phyloP scores from a whole-genome alignment of 92 coral and sea anemone species.

The Porites divaricata region DNA sequence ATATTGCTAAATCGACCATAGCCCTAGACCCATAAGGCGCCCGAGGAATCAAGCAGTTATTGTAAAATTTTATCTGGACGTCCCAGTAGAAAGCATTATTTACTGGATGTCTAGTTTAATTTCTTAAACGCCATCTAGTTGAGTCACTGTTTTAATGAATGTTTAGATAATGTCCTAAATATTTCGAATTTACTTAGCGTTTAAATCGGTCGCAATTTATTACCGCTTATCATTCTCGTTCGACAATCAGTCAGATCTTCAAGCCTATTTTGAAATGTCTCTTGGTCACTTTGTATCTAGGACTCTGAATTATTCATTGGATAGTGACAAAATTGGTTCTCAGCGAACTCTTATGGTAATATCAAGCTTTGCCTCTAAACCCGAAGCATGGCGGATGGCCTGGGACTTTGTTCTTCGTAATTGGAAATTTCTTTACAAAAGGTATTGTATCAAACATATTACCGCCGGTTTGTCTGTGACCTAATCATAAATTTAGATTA shows the following conservation, averaged over 20 bases:
- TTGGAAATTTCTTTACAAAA: constrained; percentile 58
- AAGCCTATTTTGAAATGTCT: background rate
- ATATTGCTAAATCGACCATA: no score
- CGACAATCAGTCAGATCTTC: background rate
- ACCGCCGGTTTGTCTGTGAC: background rate
- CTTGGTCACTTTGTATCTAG: constrained; percentile 18
- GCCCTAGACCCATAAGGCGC: no score
- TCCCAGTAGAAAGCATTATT: no score
- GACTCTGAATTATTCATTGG: constrained; percentile 51
- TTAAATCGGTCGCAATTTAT: no score
- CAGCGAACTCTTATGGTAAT: constrained; percentile 74
- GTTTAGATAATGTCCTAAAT: no score
- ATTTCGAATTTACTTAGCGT: no score
- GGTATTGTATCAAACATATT: constrained; percentile 34
- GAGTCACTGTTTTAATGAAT: no score
- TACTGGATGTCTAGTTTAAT: no score
- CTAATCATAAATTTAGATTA: background rate
- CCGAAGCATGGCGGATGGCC: constrained; percentile 57
- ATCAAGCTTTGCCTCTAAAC: constrained; percentile 59
- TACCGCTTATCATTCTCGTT: background rate
- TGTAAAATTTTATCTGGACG: no score
- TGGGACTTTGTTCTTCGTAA: constrained; percentile 68
- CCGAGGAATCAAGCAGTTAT: no score
- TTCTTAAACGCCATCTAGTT: no score
- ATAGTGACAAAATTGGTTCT: constrained; percentile 53